A percentile compares a stretch with the other conserved stretches of the same genome.
Conservation (phyloP, 1,140 invertebrate species). For the Elymnias hypermnestra region DNA sequence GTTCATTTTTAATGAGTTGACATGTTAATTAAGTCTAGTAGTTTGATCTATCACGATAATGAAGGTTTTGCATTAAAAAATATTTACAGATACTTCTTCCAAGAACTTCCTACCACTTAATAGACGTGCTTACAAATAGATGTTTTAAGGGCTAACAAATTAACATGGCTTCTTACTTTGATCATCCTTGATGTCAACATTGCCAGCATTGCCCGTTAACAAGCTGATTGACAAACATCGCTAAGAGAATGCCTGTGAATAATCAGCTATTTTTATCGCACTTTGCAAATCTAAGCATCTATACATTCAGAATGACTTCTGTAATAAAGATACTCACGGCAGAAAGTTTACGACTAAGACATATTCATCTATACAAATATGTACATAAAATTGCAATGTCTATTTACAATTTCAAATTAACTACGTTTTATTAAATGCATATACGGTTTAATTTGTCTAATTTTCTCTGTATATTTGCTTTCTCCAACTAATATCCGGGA, state of each 20-base stretch:
- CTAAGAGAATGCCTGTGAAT: constrained; percentile 19
- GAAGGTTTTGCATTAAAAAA: too few relatives aligned
- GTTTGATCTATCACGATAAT: too few relatives aligned
- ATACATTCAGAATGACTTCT: constrained; percentile 2
- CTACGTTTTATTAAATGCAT: too few relatives aligned
- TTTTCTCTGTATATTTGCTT: too few relatives aligned
- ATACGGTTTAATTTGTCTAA: too few relatives aligned
- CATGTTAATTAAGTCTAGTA: too few relatives aligned
- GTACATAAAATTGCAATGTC: too few relatives aligned
- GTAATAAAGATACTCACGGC: background rate
- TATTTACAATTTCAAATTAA: too few relatives aligned
- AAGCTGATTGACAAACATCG: constrained; percentile 48
- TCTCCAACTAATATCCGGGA: too few relatives aligned
- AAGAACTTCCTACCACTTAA: constrained; percentile 18
- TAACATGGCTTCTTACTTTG: constrained; percentile 38
- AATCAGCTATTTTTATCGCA: constrained; percentile 9
- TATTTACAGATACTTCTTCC: constrained; percentile 11
- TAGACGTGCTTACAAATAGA: constrained; percentile 37
- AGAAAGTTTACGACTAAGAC: background rate
- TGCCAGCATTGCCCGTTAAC: constrained; percentile 49
- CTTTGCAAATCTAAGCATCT: constrained; percentile 5
- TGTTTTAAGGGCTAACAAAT: constrained; percentile 35
- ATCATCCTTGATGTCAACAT: constrained; percentile 50
- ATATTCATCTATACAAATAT: background rate
- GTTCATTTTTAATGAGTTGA: too few relatives aligned